Evolutionary conservation across 2,888 invertebrate species (phyloP), one percentile per base, ranked within the genome.

Genomic region (Panorpa germanica): DNA sequence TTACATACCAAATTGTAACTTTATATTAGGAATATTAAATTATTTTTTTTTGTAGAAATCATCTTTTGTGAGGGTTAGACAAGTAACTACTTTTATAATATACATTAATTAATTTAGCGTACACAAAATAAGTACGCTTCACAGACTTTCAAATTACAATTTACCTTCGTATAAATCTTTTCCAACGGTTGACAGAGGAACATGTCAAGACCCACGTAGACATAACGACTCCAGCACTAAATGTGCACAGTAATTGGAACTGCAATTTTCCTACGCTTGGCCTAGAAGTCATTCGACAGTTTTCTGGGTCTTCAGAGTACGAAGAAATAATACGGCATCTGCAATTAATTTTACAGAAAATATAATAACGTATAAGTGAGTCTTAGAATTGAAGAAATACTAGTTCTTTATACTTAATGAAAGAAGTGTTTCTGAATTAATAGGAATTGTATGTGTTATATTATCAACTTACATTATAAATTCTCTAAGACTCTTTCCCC

Each of bases 191-290:
- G 5, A 81, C 51, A 4, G 88, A 82, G 21, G 83, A 75, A 13
- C 69, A 67, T 5, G 83, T 90, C 88, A 88, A 93, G 17, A 86
- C 80, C 88, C 90, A 93, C 1, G 85, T 82, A 4, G 88, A 83
- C 77, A 90, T 83, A 16, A 81, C 66, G 36, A 85, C 68, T 23
- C 88, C 88, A 21, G 77, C 70, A 38, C 76, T 75, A 57, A 88
- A 90, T 37, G 81, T 66, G 31, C 81, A 71, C 35, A 88, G 53
- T 41, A 90, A 55, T 43, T 90, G 82, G 37, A 88, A 49, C 49
- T 86, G 81, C 27, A 83, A 53, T 50, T 83, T 72, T 2, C 77
- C 74, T 33, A 85, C 70, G 41, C 80, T 86, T 1, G 90, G 90
- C 3, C 81, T 65, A 26, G 61, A 57, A 38, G 71, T 66, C 40